Percentiles rank a stretch among this genome's conserved stretches.
Conservation (phyloP, 2,113 vertebrate species). For the Poicephalus gulielmi region DNA sequence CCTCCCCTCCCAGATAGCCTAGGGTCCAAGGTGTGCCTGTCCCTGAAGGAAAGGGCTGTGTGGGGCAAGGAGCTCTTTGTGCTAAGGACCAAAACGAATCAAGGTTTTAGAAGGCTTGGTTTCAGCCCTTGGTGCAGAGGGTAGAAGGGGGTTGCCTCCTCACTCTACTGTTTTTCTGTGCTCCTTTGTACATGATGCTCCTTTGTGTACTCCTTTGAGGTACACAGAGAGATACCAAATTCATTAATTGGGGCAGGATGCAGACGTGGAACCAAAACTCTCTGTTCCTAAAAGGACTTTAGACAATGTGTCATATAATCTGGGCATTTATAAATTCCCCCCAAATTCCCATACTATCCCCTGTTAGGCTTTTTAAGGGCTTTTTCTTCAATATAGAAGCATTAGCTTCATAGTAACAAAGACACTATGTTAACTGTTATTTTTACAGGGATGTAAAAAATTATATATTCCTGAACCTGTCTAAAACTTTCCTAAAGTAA, state of each 20-base stretch:
- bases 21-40: neutral
- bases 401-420: neutral
- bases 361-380: neutral
- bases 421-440: neutral
- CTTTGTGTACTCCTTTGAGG: neutral
- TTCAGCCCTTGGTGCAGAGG: neutral
- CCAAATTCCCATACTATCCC: neutral
- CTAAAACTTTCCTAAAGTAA: neutral
- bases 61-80: neutral
- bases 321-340: neutral
- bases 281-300: neutral
- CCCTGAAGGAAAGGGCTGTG: neutral
- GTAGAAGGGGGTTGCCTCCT: neutral
- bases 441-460: neutral
- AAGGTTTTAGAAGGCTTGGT: neutral
- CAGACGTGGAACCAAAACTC: neutral
- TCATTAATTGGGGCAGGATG: accelerated
- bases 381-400: neutral
- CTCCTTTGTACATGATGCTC: neutral
- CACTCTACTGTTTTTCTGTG: accelerated
- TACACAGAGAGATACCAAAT: accelerated
- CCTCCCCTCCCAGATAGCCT: neutral
- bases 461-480: neutral
- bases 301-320: neutral
- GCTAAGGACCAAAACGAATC: neutral